phyloP scores from a whole-genome alignment of 2,888 invertebrate genomes.

The Stegophylla sp. region DNA sequence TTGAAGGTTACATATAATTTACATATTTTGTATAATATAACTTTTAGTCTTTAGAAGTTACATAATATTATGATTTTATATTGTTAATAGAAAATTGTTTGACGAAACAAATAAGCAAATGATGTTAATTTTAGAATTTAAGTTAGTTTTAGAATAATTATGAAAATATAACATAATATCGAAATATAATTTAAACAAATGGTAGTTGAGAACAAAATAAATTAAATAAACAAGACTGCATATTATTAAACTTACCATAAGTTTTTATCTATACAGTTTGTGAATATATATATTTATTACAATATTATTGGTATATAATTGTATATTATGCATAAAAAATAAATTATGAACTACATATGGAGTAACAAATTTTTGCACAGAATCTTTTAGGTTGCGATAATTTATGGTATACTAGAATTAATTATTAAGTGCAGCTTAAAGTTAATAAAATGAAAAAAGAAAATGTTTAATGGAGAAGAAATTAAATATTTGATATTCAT shows the following conservation, averaged over 20 bases:
- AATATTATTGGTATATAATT: background rate
- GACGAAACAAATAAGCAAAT: too few species aligned
- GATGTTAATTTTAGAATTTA: background rate
- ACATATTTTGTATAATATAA: background rate
- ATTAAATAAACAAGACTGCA: conserved; percentile 2
- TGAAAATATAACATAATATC: background rate
- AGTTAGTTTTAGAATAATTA: background rate
- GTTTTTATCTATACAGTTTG: background rate
- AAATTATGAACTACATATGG: background rate
- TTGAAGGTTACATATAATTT: background rate
- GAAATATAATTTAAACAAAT: background rate
- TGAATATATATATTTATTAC: background rate
- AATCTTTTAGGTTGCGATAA: too few species aligned
- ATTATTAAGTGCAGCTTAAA: too few species aligned
- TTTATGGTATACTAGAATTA: too few species aligned
- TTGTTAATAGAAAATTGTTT: background rate
- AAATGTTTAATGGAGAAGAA: background rate
- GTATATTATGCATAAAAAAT: background rate
- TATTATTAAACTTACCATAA: background rate
- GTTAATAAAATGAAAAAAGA: too few species aligned
- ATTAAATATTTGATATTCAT: too few species aligned
- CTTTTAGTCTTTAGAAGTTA: background rate
- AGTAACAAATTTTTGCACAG: background rate
- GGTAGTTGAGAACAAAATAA: background rate
- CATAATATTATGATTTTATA: background rate